Base-by-base conservation (phyloP, 2,888 invertebrate species). In the Diaperis boleti region DNA sequence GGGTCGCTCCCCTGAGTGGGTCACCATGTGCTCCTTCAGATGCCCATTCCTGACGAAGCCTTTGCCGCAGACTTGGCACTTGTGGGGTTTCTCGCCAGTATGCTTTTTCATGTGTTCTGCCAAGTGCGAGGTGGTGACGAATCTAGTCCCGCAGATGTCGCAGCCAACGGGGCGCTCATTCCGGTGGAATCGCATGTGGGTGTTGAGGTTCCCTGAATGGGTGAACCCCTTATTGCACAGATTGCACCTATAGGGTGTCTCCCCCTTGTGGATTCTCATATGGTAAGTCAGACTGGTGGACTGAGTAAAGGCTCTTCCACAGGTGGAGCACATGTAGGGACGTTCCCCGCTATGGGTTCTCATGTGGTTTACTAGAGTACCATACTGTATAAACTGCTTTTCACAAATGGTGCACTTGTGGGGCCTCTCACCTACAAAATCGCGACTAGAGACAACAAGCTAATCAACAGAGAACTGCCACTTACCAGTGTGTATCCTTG, bases 1-100 rank as follows among this genome's bases (percentile, higher is more conserved):
- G 2, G 87, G 87, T 72, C 86, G 87, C 66, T 87, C 85, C 17
- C 87, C 83, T 1, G 85, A 85, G 72, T 87, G 87, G 41, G 82
- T 83, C n/a, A 85, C 71, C 50, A 84, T 73, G 71, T 88, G 88
- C 20, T 85, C 81, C 61, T 77, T 77, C 59, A 86, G 73, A 76
- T 84, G 83, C 42, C 85, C 82, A 18, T 83, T 84, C 33, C 85
- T 76, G 0, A 84, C 80, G 50, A 85, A 83, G 2, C 82, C 80
- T 67, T 87, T 85, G 7, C 81, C 83, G 74, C 88, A 88, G 42
- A 83, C 81, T 13, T 81, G 79, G 70, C 87, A 87, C 18, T 67
- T 63, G 62, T 76, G 72, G 6, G 74, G 69, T 29, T 72, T 74
- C 17, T 75, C 72, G 0, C 77, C 78, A 2, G 68, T 70, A 57